Base-by-base conservation (phyloP, 2,888 invertebrate species). In the Graphium colonna region DNA sequence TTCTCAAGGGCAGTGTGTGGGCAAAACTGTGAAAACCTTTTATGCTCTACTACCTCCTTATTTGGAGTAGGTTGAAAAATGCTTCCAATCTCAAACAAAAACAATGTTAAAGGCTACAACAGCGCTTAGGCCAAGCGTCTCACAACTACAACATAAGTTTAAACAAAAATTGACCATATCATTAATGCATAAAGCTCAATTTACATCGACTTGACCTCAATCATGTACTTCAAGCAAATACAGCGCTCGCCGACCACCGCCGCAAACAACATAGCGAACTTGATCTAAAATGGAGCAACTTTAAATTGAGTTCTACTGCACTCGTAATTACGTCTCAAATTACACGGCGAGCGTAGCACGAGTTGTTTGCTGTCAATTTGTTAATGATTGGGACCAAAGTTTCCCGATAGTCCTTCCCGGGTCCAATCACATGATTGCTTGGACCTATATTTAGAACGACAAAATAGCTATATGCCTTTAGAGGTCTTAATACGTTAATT, bases 361-460 rank as follows among this genome's bases (percentile, higher is more conserved):
- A 9, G 8, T 8, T 48, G 16, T 39, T 38, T 12, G 18, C 36
- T 21, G 21, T 38, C 39, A 39, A 51, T 45, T 46, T 46, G 21
- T 41, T 44, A 51, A 51, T 40, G 40, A 52, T 41, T 41, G n/a
- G 41, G 15, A 7, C 31, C 7, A 17, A 45, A 40, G 39, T 51
- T 51, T 42, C 8, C 15, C 45, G 31, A 31, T 9, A 31, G 31
- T 10, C 9, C 4, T 7, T 31, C 31, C 31, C 10, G 9, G 10
- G 31, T 9, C 1, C 36, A 12, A 36, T 36, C 36, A 13, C 1
- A 36, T 4, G 36, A 12, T 36, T 13, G 36, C 36, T 21, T 21
- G 3, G 5, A 21, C 21, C 5, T 21, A 21, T 21, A 21, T 21
- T 21, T 21, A 21, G 21, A 21, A 21, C 21, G 21, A 21, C 3